phyloP scores from a whole-genome alignment of 2,888 invertebrate genomes.

The Epinotia ramella region DNA sequence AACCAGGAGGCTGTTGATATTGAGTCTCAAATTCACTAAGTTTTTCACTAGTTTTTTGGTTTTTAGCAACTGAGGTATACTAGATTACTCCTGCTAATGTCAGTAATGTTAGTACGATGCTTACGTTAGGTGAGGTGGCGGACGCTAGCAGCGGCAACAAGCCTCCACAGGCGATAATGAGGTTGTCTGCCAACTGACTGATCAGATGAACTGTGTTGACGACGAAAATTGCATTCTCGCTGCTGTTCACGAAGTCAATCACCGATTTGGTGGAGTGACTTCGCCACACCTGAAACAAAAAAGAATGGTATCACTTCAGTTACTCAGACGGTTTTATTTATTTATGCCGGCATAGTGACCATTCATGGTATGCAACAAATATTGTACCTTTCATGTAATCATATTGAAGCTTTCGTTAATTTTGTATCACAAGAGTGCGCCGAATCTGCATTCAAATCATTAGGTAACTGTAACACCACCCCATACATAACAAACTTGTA shows the following conservation, averaged over 20 bases:
- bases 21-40: too few relatives aligned
- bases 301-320: neutral
- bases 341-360: neutral
- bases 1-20: too few relatives aligned
- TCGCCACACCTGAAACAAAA: constrained; percentile 85
- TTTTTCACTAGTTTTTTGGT: too few relatives aligned
- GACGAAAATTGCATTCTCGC: constrained; percentile 99
- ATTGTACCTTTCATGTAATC: too few relatives aligned
- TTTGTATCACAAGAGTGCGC: too few relatives aligned
- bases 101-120: constrained; percentile 58
- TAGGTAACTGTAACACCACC: too few relatives aligned
- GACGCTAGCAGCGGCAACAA: constrained; percentile 98
- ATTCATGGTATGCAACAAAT: too few relatives aligned
- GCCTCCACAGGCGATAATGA: constrained; percentile 99
- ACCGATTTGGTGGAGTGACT: constrained; percentile 99
- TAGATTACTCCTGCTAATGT: too few relatives aligned
- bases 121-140: constrained; percentile 99
- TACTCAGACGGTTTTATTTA: neutral
- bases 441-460: too few relatives aligned
- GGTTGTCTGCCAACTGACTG: constrained; percentile 98
- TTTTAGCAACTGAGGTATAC: too few relatives aligned
- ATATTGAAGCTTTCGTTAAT: too few relatives aligned
- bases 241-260: constrained; percentile 98
- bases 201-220: constrained; percentile 99
- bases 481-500: too few relatives aligned